Conservation (phyloP, 2,797 vertebrate species). For the Decapterus maruadsi region DNA sequence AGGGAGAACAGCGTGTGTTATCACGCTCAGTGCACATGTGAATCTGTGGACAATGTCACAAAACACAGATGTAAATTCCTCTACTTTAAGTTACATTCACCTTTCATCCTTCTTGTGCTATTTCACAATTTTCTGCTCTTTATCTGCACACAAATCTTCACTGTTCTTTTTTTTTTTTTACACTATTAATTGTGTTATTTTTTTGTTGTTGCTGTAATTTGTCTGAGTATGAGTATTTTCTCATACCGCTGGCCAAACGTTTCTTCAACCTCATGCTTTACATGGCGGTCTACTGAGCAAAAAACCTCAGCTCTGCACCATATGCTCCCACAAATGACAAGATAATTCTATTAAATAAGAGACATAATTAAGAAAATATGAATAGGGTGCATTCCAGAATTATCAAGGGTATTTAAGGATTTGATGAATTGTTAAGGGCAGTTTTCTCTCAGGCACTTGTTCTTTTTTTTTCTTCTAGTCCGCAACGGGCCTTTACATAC, state of each 20-base stretch:
- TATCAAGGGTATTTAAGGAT: neutral
- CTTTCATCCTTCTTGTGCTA: neutral
- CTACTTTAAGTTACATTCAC: neutral
- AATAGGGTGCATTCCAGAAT: constrained; percentile 4
- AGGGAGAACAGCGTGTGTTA: neutral
- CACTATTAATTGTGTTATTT: constrained; percentile 1
- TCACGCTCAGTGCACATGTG: neutral
- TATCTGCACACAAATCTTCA: neutral
- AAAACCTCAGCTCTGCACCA: neutral
- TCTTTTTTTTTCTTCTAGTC: neutral
- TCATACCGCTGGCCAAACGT: constrained; percentile 16
- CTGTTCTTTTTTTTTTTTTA: neutral
- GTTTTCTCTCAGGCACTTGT: neutral
- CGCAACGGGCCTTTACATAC: neutral
- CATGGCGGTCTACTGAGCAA: neutral
- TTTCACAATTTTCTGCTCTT: constrained; percentile 1
- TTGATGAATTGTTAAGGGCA: neutral
- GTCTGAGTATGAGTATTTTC: constrained; percentile 17
- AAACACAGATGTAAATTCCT: neutral
- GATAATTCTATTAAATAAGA: neutral
- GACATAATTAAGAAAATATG: constrained; percentile 14
- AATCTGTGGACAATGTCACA: no score
- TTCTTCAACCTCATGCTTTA: neutral
- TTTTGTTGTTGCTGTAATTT: constrained; percentile 12
- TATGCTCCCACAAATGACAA: constrained; percentile 1